These are phyloP conservation scores for Polypterus senegalus DNA, from an alignment of 2,113 vertebrate genomes.

Conservation along the genomic window DNA sequence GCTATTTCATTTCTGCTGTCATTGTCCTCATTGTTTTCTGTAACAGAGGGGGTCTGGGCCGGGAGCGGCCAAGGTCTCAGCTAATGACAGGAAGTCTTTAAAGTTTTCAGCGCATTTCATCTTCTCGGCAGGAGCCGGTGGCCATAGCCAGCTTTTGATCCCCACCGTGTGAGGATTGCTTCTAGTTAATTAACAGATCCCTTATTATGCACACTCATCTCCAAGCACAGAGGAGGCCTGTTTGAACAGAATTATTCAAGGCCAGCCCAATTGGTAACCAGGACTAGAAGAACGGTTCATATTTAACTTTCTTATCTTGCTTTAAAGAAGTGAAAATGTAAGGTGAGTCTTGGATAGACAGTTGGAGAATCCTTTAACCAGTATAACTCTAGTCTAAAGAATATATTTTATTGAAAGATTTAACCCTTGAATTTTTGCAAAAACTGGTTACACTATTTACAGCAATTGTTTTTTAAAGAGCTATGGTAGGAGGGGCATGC, in stretches of 20 bases:
- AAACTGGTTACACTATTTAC: no score
- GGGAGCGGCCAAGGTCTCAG: constrained; percentile 78
- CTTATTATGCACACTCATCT: constrained; percentile 74
- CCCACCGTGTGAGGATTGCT: constrained; percentile 71
- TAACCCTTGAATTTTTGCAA: no score
- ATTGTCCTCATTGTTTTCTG: constrained; percentile 74
- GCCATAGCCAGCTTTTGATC: constrained; percentile 90
- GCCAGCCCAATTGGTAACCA: constrained; percentile 60
- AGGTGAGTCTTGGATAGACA: no score
- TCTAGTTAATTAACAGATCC: constrained; percentile 88
- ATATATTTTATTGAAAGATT: no score
- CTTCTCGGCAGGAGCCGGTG: constrained; percentile 82
- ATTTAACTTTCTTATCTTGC: background rate
- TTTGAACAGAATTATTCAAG: constrained; percentile 65
- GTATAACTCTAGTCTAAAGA: no score
- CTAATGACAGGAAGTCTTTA: constrained; percentile 99
- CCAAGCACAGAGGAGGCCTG: constrained; percentile 61
- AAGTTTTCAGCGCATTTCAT: constrained; percentile 95
- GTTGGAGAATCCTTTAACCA: no score
- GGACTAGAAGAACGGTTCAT: constrained; percentile 24
- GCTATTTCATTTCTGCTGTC: constrained; percentile 63
- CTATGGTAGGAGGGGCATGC: no score
- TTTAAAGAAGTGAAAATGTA: background rate
- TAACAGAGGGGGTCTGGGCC: constrained; percentile 73
- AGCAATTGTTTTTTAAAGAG: no score